Evolutionary conservation across 1,140 invertebrate species (phyloP).

Genomic region (Drosophila jambulina): DNA sequence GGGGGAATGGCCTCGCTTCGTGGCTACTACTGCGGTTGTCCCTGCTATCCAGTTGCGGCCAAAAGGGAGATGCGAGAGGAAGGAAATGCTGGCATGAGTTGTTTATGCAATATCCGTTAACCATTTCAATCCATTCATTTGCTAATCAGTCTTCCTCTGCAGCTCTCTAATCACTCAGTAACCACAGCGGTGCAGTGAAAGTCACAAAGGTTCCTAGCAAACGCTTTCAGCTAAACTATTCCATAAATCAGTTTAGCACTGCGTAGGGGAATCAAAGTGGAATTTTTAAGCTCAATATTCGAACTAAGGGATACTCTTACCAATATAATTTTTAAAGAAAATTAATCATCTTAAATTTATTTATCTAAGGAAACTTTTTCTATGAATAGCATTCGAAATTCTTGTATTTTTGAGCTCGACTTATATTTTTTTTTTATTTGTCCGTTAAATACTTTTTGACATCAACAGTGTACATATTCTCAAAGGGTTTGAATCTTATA

Average conservation of each 20-base stretch:
- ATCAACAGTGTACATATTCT: too few species aligned
- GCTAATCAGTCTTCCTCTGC: constrained; percentile 58
- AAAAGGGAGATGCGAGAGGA: background rate
- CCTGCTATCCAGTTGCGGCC: constrained; percentile 13
- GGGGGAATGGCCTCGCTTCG: constrained; percentile 36
- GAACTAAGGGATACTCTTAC: background rate
- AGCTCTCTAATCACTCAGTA: constrained; percentile 47
- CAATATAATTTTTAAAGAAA: background rate
- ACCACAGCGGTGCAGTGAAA: constrained; percentile 21
- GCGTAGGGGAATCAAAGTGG: constrained; percentile 1
- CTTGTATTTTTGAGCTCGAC: background rate
- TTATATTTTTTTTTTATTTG: background rate
- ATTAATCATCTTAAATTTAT: background rate
- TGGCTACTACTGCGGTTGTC: constrained; percentile 49
- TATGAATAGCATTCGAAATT: background rate
- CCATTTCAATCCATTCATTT: constrained; percentile 49
- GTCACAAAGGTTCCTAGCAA: constrained; percentile 29
- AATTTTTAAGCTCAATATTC: background rate
- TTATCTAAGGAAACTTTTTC: background rate
- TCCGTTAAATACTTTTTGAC: too few species aligned
- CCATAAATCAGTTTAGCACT: constrained; percentile 52
- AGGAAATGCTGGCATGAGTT: constrained; percentile 27
- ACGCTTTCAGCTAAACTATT: constrained; percentile 46
- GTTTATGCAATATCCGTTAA: constrained; percentile 38
- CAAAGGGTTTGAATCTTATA: too few species aligned